Percentiles rank a stretch among this genome's conserved stretches.
Evolutionary conservation across 2,113 vertebrate species (phyloP).

Genomic region (Oryzias javanicus): DNA sequence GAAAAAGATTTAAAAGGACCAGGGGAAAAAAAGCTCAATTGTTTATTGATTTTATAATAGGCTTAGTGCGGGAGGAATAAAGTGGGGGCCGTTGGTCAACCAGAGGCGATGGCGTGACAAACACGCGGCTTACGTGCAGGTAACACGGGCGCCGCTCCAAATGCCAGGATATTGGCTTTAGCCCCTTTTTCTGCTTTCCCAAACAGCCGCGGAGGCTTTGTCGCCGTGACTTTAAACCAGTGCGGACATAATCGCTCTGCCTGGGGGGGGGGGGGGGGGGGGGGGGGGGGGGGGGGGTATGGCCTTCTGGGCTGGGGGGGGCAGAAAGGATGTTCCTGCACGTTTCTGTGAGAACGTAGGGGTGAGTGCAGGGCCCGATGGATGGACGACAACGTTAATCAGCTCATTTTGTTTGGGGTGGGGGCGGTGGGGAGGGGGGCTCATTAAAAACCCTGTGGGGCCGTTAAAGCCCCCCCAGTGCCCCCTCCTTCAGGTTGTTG

Average conservation of each 20-base stretch:
- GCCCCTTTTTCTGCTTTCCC: conserved; percentile 37
- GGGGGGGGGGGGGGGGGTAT: conserved; percentile 62
- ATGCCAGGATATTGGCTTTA: conserved; percentile 66
- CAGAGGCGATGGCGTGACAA: conserved; percentile 72
- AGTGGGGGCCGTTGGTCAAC: conserved; percentile 70
- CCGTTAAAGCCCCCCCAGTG: conserved; percentile 80
- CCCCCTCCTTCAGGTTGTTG: conserved; percentile 77
- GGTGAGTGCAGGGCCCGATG: conserved; percentile 77
- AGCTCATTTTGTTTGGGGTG: conserved; percentile 81
- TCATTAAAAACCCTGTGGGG: conserved; percentile 84
- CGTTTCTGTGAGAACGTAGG: conserved; percentile 51
- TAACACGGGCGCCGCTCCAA: conserved; percentile 66
- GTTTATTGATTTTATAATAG: conserved; percentile 88
- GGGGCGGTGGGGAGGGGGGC: conserved; percentile 83
- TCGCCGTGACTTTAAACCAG: conserved; percentile 67
- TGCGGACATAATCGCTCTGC: conserved; percentile 66
- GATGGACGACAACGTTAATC: conserved; percentile 84
- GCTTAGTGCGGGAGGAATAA: conserved; percentile 82
- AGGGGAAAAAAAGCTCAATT: conserved; percentile 74
- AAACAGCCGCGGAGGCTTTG: conserved; percentile 45
- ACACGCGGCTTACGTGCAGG: conserved; percentile 72
- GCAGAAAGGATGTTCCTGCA: conserved; percentile 24
- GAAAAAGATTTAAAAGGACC: conserved; percentile 77
- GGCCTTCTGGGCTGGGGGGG: conserved; percentile 38
- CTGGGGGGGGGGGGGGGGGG: conserved; percentile 62